A percentile compares a stretch with the other conserved stretches of the same genome.
Evolutionary conservation across 2,113 vertebrate genomes (phyloP).

Genomic region (Pelmatolapia mariae): DNA sequence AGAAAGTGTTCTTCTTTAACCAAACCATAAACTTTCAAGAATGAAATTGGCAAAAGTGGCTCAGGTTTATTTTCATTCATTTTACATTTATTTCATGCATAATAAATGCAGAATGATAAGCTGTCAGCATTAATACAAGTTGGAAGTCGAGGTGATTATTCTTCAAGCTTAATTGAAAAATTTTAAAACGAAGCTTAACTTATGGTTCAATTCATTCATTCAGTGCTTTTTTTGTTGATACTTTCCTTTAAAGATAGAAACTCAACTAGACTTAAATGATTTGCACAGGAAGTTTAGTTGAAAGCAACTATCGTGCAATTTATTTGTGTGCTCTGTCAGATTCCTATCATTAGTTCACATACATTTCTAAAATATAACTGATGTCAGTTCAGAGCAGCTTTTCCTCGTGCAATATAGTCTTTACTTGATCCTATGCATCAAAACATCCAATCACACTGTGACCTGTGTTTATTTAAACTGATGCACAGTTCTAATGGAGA

Average conservation of each 20-base stretch:
- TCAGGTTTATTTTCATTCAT: neutral
- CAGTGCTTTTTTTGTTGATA: neutral
- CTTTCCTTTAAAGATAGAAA: neutral
- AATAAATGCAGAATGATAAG: neutral
- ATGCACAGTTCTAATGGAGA: neutral
- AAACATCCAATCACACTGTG: neutral
- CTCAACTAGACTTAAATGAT: neutral
- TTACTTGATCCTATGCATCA: neutral
- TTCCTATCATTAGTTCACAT: neutral
- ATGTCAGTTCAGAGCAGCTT: neutral
- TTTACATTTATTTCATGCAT: neutral
- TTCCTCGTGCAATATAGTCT: neutral
- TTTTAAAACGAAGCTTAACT: neutral
- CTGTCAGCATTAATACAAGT: neutral
- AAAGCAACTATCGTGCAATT: neutral
- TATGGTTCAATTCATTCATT: neutral
- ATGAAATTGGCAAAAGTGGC: neutral
- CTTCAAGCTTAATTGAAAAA: neutral
- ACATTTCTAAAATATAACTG: neutral
- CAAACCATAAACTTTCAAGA: neutral
- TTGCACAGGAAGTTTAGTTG: neutral
- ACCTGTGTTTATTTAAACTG: neutral
- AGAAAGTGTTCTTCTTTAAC: neutral
- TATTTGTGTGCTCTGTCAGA: neutral
- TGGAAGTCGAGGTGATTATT: neutral